Percentiles rank a stretch among this genome's conserved stretches.
phyloP scores from a whole-genome alignment of 2,113 vertebrate species.

The Promerops cafer region DNA sequence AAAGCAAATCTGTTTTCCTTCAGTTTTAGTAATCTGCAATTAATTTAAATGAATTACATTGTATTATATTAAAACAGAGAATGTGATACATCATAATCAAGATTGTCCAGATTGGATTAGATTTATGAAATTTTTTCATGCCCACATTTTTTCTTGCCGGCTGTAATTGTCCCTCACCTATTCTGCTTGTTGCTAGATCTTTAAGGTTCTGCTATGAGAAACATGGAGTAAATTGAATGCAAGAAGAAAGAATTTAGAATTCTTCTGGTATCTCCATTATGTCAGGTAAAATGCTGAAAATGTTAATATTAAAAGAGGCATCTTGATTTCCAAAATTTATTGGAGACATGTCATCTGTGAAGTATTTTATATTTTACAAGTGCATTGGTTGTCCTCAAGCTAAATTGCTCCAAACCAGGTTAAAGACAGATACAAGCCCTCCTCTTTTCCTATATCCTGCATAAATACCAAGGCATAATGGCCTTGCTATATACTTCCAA shows the following conservation, averaged over 20 bases:
- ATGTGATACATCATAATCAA: neutral
- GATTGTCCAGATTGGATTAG: neutral
- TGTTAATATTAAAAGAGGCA: neutral
- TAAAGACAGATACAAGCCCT: neutral
- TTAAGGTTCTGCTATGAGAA: neutral
- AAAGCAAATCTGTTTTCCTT: neutral
- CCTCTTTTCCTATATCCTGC: neutral
- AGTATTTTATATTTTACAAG: neutral
- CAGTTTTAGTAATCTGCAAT: neutral
- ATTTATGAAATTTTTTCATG: neutral
- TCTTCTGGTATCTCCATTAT: neutral
- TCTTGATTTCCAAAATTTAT: neutral
- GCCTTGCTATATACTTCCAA: neutral
- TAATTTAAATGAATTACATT: neutral
- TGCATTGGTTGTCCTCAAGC: neutral
- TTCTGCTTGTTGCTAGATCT: neutral
- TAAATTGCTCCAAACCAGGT: neutral
- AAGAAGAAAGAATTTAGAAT: neutral
- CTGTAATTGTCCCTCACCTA: neutral
- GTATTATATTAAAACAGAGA: neutral
- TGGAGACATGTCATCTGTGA: neutral
- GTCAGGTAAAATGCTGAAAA: neutral
- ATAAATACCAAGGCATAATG: neutral
- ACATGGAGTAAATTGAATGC: neutral
- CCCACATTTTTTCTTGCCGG: neutral